Conservation (phyloP, 2,797 vertebrate species). For the Petrocephalus schoutedeni region DNA sequence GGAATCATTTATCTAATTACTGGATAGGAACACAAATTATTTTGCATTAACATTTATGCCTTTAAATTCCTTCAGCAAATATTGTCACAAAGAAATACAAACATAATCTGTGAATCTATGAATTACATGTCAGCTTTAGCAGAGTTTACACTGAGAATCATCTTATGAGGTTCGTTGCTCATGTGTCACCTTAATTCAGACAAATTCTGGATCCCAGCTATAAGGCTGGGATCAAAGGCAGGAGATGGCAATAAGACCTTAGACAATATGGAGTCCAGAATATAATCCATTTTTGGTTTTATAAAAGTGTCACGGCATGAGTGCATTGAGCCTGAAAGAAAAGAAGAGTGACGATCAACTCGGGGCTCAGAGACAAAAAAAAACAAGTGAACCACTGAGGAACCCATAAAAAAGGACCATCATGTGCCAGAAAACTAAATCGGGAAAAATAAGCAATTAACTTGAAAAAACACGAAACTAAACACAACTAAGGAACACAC, state of each 20-base stretch:
- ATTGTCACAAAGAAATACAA: background rate
- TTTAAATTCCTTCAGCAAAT: background rate
- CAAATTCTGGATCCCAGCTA: background rate
- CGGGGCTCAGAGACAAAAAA: too few relatives aligned
- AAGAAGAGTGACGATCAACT: too few relatives aligned
- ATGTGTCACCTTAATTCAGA: background rate
- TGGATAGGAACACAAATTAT: background rate
- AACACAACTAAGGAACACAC: too few relatives aligned
- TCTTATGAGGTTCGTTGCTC: background rate
- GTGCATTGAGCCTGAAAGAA: too few relatives aligned
- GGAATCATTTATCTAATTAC: background rate
- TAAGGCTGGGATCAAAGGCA: background rate
- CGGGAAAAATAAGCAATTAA: too few relatives aligned
- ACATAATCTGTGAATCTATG: background rate
- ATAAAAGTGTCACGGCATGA: too few relatives aligned
- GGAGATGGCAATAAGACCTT: background rate
- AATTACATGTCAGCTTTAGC: background rate
- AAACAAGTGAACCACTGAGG: too few relatives aligned
- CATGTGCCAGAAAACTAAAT: too few relatives aligned
- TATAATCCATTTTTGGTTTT: background rate
- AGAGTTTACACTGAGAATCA: background rate
- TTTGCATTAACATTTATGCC: background rate
- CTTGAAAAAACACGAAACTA: too few relatives aligned
- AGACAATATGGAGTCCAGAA: background rate
- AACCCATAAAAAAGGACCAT: too few relatives aligned